Conservation (phyloP, 2,888 invertebrate species). For the Exephanes ischioxanthus region DNA sequence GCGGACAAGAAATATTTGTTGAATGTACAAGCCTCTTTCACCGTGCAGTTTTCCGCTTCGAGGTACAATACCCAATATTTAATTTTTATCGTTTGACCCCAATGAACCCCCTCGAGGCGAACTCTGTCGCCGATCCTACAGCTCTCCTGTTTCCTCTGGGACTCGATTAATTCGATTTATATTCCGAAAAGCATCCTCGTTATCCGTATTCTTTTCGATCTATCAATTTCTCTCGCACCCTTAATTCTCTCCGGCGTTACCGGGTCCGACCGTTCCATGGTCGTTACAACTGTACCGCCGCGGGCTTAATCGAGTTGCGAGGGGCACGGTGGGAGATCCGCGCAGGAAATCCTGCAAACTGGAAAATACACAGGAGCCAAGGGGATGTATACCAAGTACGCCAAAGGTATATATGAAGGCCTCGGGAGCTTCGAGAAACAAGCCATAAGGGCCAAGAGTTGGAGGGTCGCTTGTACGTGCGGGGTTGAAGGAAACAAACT, state of each 20-base stretch:
- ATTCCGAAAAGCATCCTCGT: slow-evolving; percentile 28
- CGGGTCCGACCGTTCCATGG: slow-evolving; percentile 1
- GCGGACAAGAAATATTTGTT: no score
- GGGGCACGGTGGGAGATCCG: slow-evolving; percentile 18
- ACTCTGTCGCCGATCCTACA: neutral
- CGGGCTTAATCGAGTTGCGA: slow-evolving; percentile 46
- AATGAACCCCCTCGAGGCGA: neutral
- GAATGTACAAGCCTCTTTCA: no score
- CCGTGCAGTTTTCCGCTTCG: neutral
- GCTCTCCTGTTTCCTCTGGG: neutral
- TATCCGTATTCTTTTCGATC: slow-evolving; percentile 44
- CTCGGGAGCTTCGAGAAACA: slow-evolving; percentile 61
- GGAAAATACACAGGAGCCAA: slow-evolving; percentile 42
- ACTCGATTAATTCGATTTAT: slow-evolving; percentile 24
- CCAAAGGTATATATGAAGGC: slow-evolving; percentile 13
- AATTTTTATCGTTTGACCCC: neutral
- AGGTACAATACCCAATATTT: neutral
- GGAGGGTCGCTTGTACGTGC: slow-evolving; percentile 66
- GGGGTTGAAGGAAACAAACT: slow-evolving; percentile 61
- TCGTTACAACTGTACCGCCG: slow-evolving; percentile 7
- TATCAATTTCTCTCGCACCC: slow-evolving; percentile 52
- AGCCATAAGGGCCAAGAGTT: slow-evolving; percentile 67
- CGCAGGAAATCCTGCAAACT: slow-evolving; percentile 60
- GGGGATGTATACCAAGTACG: slow-evolving; percentile 22
- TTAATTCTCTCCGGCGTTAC: slow-evolving; percentile 28